Percentiles rank a stretch among this genome's conserved stretches.
Conservation (phyloP, 2,888 invertebrate genomes). For the Pheosia gnoma region DNA sequence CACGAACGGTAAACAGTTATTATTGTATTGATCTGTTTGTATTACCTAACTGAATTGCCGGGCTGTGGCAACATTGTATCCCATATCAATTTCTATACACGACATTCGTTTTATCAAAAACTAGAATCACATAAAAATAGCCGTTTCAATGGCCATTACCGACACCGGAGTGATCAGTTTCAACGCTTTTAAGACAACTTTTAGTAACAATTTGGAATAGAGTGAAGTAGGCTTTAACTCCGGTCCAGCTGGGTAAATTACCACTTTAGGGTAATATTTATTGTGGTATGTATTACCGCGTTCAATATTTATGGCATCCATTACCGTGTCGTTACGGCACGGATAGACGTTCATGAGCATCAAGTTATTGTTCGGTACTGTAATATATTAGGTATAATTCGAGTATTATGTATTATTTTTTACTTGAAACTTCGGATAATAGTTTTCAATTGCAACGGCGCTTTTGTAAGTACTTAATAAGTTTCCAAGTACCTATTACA, state of each 20-base stretch:
- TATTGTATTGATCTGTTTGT: no score
- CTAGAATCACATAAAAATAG: conserved; percentile 52
- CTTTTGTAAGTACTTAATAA: no score
- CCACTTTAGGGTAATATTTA: conserved; percentile 65
- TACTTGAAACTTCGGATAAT: no score
- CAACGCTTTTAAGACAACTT: conserved; percentile 55
- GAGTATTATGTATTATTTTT: no score
- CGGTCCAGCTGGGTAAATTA: conserved; percentile 57
- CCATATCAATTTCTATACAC: conserved; percentile 38
- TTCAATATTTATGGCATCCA: conserved; percentile 61
- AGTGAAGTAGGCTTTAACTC: conserved; percentile 56
- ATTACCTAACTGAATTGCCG: not conserved
- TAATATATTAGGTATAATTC: conserved; percentile 18
- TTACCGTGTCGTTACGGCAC: conserved; percentile 56
- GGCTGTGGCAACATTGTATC: conserved; percentile 10
- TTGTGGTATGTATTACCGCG: conserved; percentile 61
- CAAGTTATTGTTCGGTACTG: conserved; percentile 14
- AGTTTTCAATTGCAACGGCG: no score
- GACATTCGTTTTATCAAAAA: conserved; percentile 36
- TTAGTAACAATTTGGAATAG: conserved; percentile 50
- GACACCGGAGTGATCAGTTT: conserved; percentile 43
- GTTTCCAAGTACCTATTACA: no score
- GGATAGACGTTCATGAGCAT: conserved; percentile 19
- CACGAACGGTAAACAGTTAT: no score
- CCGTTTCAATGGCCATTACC: conserved; percentile 55